Conservation (phyloP, 2,888 invertebrate species). For the Philaethria dido region DNA sequence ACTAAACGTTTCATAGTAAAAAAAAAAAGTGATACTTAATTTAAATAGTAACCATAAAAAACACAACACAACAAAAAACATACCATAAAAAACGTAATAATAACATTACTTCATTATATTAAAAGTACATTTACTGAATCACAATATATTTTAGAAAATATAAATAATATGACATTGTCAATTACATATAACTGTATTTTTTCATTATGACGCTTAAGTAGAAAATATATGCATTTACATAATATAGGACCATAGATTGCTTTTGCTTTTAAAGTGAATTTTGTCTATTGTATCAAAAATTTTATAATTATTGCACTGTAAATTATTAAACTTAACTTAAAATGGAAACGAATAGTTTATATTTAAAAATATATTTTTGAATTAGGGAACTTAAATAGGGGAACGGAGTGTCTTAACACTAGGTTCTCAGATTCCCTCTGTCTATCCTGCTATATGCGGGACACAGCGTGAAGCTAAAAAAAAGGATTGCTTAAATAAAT, state of each 20-base stretch:
- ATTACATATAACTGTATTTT: constrained; percentile 7
- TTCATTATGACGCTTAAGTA: constrained; percentile 12
- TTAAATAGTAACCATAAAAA: background rate
- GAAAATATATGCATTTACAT: background rate
- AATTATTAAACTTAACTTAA: no score
- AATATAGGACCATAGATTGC: background rate
- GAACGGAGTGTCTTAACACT: no score
- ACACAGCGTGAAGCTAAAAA: no score
- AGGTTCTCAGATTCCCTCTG: no score
- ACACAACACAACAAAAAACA: constrained; percentile 30
- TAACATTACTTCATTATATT: constrained; percentile 68
- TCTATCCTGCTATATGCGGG: no score
- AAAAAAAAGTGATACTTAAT: no score
- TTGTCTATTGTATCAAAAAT: constrained; percentile 3
- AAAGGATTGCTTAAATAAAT: background rate
- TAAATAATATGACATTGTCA: constrained; percentile 35
- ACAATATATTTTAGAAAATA: constrained; percentile 37
- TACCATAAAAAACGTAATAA: constrained; percentile 74
- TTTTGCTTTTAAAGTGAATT: background rate
- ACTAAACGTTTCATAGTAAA: no score
- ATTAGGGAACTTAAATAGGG: no score
- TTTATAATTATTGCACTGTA: background rate
- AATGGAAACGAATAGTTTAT: no score
- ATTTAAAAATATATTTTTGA: no score
- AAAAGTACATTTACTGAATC: constrained; percentile 40